These are phyloP conservation scores for Hemiprocne comata DNA, from an alignment of 2,113 vertebrate species.

Conservation along the genomic window DNA sequence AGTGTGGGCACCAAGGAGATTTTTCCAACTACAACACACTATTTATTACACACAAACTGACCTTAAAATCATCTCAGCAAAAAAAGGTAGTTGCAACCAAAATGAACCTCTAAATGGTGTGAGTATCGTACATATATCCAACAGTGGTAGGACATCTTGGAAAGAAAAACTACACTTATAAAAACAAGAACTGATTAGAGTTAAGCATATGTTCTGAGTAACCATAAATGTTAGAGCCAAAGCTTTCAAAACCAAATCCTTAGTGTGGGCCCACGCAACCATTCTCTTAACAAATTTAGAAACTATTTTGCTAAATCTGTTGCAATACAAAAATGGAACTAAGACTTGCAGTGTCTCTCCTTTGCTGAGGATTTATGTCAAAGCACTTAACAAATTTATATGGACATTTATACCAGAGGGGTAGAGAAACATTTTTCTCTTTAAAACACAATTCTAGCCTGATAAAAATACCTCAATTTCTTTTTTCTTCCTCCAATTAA, in stretches of 20 bases:
- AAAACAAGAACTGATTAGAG: not conserved
- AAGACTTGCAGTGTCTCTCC: not conserved
- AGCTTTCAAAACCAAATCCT: not conserved
- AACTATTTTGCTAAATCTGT: not conserved
- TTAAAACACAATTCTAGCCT: not conserved
- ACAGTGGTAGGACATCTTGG: not conserved
- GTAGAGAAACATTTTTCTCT: not conserved
- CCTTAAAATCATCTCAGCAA: not conserved
- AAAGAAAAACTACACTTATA: not conserved
- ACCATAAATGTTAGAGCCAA: not conserved
- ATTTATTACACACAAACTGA: not conserved
- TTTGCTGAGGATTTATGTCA: not conserved
- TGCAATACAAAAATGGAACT: not conserved
- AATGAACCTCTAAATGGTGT: not conserved
- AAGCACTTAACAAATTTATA: not conserved
- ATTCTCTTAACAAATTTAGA: not conserved
- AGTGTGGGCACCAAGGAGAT: not conserved
- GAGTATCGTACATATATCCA: not conserved
- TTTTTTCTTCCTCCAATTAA: slow-evolving; percentile 82
- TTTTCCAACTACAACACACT: not conserved
- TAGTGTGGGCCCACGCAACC: rapidly evolving
- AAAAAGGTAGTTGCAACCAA: not conserved
- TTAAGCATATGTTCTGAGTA: not conserved
- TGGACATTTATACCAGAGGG: not conserved
- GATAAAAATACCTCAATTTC: slow-evolving; percentile 83